Evolutionary conservation across 2,797 vertebrate species (phyloP), one percentile per base, ranked within the genome.

Genomic region (Tenualosa thibaudeaui): DNA sequence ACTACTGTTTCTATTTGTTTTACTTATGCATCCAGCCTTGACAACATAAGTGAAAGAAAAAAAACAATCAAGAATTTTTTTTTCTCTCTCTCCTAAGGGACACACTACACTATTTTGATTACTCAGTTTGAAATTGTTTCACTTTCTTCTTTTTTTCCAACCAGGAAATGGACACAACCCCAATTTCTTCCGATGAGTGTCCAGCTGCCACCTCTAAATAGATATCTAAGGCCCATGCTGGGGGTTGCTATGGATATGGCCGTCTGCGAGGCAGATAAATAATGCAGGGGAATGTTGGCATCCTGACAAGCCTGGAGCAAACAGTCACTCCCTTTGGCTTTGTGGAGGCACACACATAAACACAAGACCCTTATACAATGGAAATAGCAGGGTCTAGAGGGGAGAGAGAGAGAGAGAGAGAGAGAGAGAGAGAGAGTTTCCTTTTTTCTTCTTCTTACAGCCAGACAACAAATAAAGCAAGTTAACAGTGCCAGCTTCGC

Each of bases 161-260:
- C 17, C 17, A 78, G 40, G 40, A 78, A 78, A 78, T 78, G 37
- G 37, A 46, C 71, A 37, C 65, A 85, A 86, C 75, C 88, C 81
- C 86, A 83, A 84, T 87, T 86, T 82, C 58, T 81, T 84, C 83
- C 83, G 87, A 81, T 75, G 56, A 46, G 86, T 68, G 86, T 86
- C 85, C 89, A 88, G 86, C 87, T 88, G 87, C 87, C 89, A 83
- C 81, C 71, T 81, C 78, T 85, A 84, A 86, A 89, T 87, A 87
- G 85, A 71, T 83, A 81, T 6, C 54, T 46, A 46, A 58, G 54
- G 90, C 91, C 88, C 71, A 78, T 46, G 71, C 71, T 78, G 37
- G 40, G n/a, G 88, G 95, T 95, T 95, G 93, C 95, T 93, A 95
- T 95, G 94, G 94, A 93, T 94, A 96, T 93, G 90, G 91, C 90